These are phyloP conservation scores for Puntigrus tetrazona DNA, from an alignment of 2,113 vertebrate species.

Conservation along the genomic window DNA sequence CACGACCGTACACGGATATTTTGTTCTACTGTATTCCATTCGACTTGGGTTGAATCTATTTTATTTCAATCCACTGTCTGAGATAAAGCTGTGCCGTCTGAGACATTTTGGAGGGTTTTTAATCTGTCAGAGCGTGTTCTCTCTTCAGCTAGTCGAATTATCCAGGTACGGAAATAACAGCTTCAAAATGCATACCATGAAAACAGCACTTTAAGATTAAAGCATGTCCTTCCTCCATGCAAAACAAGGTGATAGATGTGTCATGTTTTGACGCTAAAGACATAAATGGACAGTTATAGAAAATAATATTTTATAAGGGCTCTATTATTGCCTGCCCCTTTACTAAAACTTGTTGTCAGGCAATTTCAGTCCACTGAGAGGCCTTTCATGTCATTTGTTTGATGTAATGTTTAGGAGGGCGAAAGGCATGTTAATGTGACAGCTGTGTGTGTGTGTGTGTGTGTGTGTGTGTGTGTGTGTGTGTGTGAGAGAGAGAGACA, in stretches of 20 bases:
- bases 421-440: slow-evolving; percentile 47
- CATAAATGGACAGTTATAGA: slow-evolving; percentile 19
- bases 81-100: neutral
- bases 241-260: slow-evolving; percentile 14
- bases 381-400: slow-evolving; percentile 47
- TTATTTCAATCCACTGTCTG: neutral
- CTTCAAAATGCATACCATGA: neutral
- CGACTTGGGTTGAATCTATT: neutral
- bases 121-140: slow-evolving; percentile 11
- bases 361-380: slow-evolving; percentile 29
- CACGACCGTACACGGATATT: neutral
- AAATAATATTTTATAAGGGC: slow-evolving; percentile 6
- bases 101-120: slow-evolving; percentile 3
- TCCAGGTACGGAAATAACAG: neutral
- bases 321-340: neutral
- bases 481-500: slow-evolving; percentile 23
- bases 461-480: too few species aligned
- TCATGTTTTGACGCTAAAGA: slow-evolving; percentile 18
- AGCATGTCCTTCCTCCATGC: neutral
- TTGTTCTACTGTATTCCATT: slow-evolving; percentile 10
- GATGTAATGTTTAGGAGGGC: slow-evolving; percentile 38
- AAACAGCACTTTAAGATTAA: neutral
- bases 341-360: neutral
- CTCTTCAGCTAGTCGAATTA: neutral
- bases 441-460: slow-evolving; percentile 42